A percentile compares a stretch with the other conserved stretches of the same genome.
Evolutionary conservation across 1,140 invertebrate genomes (phyloP).

Genomic region (Euura saliciscinereae): DNA sequence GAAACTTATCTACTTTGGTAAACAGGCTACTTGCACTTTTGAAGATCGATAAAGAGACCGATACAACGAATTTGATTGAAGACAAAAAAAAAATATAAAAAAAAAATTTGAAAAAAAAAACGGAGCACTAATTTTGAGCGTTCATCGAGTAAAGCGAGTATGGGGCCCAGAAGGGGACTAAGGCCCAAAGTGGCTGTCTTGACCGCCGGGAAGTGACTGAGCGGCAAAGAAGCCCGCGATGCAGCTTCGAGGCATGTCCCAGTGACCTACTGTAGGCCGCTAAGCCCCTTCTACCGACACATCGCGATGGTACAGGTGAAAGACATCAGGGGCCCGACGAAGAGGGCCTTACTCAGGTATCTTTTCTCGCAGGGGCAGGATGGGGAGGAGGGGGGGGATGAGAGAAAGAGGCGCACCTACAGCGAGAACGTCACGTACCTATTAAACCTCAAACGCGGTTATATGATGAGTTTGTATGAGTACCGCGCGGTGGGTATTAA

Average conservation of each 20-base stretch:
- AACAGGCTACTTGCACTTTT: constrained; percentile 11
- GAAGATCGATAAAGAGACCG: background rate
- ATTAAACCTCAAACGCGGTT: too few species aligned
- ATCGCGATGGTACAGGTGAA: constrained; percentile 10
- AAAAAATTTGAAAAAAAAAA: background rate
- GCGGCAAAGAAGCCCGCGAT: constrained; percentile 41
- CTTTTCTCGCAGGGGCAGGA: background rate
- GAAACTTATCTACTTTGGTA: too few species aligned
- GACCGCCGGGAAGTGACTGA: constrained; percentile 51
- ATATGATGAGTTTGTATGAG: constrained; percentile 9
- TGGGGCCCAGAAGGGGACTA: constrained; percentile 20
- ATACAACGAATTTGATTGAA: too few species aligned
- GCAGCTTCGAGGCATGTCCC: constrained; percentile 51
- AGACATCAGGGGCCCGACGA: constrained; percentile 8
- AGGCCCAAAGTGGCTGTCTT: constrained; percentile 48
- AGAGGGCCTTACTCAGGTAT: background rate
- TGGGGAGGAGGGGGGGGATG: background rate
- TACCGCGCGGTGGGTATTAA: background rate
- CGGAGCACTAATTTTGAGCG: constrained; percentile 15
- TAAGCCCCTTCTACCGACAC: constrained; percentile 24
- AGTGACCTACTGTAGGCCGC: constrained; percentile 55
- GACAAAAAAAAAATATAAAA: background rate
- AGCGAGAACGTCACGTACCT: too few species aligned
- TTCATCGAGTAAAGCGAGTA: constrained; percentile 33
- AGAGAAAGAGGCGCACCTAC: background rate